Evolutionary conservation across 64 coral and sea anemone genomes (phyloP).

Genomic region (Anthopleura sola): DNA sequence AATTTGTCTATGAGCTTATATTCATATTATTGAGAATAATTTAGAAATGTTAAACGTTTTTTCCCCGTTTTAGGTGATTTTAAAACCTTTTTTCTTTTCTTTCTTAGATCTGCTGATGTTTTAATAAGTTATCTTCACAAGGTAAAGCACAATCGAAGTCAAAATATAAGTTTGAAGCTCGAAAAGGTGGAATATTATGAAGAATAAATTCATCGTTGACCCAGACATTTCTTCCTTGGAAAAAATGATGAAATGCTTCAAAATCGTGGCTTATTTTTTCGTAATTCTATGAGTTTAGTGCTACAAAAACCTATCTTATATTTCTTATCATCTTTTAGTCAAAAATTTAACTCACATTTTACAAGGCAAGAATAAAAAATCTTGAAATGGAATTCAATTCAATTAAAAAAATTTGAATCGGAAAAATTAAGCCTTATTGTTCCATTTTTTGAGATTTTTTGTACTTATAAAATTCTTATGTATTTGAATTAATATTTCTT

Average conservation of each 20-base stretch:
- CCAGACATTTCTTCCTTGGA: neutral
- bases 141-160: constrained; percentile 35
- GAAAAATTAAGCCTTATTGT: too few relatives aligned
- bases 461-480: neutral
- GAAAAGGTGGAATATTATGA: too few relatives aligned
- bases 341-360: too few relatives aligned
- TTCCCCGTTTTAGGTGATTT: neutral
- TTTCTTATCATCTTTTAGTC: neutral
- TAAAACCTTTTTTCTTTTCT: neutral
- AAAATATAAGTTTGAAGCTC: neutral
- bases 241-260: too few relatives aligned
- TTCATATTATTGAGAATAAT: neutral
- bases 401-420: too few relatives aligned
- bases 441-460: too few relatives aligned
- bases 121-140: constrained; percentile 78
- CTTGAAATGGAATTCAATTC: too few relatives aligned
- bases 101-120: constrained; percentile 70
- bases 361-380: too few relatives aligned
- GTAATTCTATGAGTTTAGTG: too few relatives aligned
- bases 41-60: neutral
- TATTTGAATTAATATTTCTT: constrained; percentile 2
- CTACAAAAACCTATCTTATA: neutral
- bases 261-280: too few relatives aligned
- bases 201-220: too few relatives aligned
- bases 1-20: too few relatives aligned